Percentiles rank a stretch among this genome's conserved stretches.
Evolutionary conservation across 1,140 invertebrate species (phyloP).

Genomic region (Acromyrmex echinatior): DNA sequence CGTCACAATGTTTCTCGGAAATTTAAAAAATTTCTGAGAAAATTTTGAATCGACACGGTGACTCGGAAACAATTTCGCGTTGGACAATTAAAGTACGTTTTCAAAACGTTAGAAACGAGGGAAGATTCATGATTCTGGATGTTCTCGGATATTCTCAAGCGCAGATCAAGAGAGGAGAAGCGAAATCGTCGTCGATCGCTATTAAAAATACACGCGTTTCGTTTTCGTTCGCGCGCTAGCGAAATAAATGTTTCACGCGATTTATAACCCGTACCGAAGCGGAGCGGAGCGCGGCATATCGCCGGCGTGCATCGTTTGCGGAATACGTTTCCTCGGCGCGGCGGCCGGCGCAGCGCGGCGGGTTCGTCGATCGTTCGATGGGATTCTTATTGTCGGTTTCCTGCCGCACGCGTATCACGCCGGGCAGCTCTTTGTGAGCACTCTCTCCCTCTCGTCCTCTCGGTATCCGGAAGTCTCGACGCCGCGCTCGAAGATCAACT

Average conservation of each 20-base stretch:
- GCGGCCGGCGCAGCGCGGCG: slow-evolving; percentile 1
- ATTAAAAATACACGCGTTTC: slow-evolving; percentile 37
- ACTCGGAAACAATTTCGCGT: not conserved
- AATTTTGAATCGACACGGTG: not conserved
- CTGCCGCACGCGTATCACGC: slow-evolving; percentile 73
- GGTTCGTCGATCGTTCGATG: slow-evolving; percentile 78
- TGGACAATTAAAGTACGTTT: not conserved
- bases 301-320: slow-evolving; percentile 67
- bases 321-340: slow-evolving; percentile 62
- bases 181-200: not conserved
- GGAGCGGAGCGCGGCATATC: slow-evolving; percentile 62
- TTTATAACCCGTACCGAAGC: slow-evolving; percentile 50
- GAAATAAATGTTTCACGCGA: slow-evolving; percentile 48
- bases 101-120: no score
- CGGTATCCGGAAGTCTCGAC: slow-evolving; percentile 77
- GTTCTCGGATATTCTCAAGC: not conserved
- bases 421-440: slow-evolving; percentile 63
- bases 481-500: slow-evolving; percentile 63
- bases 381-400: slow-evolving; percentile 76
- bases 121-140: not conserved
- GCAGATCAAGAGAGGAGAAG: not conserved
- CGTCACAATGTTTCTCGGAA: not conserved
- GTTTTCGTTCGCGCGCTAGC: slow-evolving; percentile 41
- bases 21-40: no score
- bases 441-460: slow-evolving; percentile 21